Conservation (phyloP, 2,113 vertebrate genomes). For the Ptyas mucosa region DNA sequence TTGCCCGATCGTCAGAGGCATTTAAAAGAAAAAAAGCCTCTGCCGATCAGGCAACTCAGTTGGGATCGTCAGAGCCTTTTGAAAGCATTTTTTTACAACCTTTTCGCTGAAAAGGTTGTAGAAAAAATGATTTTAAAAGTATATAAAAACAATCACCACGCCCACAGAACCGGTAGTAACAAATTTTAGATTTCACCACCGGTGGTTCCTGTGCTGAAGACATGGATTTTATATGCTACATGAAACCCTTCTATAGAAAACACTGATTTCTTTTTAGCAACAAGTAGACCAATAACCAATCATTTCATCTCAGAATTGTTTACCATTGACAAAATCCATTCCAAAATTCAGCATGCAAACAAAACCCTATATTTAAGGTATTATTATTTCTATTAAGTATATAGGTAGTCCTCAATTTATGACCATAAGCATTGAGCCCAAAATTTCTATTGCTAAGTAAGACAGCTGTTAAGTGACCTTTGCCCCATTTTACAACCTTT, state of each 20-base stretch:
- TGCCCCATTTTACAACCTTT: not conserved
- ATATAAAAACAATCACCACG: no score
- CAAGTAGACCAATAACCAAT: not conserved
- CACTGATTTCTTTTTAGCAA: not conserved
- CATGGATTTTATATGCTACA: not conserved
- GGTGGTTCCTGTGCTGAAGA: not conserved
- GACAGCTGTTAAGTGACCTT: not conserved
- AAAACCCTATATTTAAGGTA: not conserved
- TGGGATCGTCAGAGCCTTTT: no score
- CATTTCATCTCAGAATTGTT: not conserved
- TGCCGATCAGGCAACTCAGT: no score
- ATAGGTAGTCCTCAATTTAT: not conserved
- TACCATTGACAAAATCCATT: not conserved
- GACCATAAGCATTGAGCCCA: not conserved
- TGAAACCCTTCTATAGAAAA: not conserved
- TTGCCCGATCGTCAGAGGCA: no score
- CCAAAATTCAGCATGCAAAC: not conserved
- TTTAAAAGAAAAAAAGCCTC: no score
- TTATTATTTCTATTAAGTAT: not conserved
- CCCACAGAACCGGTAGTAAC: no score
- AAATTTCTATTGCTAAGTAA: not conserved
- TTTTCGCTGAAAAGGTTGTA: no score
- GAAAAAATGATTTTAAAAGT: no score
- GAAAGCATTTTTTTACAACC: no score
- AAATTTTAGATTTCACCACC: no score